Base-by-base conservation (phyloP, 92 coral and sea anemone genomes). In the Paramuricea clavata region DNA sequence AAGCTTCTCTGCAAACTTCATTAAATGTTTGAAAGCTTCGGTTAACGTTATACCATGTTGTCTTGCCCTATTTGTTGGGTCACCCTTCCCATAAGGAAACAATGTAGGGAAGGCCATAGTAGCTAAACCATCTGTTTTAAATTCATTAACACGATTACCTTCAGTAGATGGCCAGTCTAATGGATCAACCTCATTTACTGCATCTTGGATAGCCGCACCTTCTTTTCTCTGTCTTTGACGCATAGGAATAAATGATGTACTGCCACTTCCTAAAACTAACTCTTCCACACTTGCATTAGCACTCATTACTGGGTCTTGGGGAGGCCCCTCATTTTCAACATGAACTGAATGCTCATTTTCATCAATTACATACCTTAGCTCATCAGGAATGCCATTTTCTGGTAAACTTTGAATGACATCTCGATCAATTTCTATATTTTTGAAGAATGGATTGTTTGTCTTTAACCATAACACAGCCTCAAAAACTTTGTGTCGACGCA, bases 101-200 rank as follows among this genome's bases (percentile, higher is more conserved):
- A 91, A 65, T 13, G 91, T 82, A 11, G 94, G 94, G 88, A 93
- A 93, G 34, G 93, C 96, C 94, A 93, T 88, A 39, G 92, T 91
- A 76, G 96, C 96, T 59, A 90, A 74, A n/a, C 34, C 74, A 39
- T 39, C 44, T 39, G 44, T 70, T n/a, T n/a, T 70, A 70, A 70
- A 70, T 70, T 70, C 77, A 33, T 70, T 70, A 5, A 70, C 77
- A 28, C 8, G 23, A 70, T 32, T 36, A 70, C 80, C 54, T 49
- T 42, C 32, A 41, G 61, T 74, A 26, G 33, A 74, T 41, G 56
- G 80, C 80, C 80, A 74, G 49, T 74, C 80, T 27, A 74, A 74
- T 41, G 80, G 80, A n/a, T 74, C 80, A 6, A 10, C 13, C 25
- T 74, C 80, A 74, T 74, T 74, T 25, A 74, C 59, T 50, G 59